Conservation (phyloP, 2,797 vertebrate species). For the Poeciliopsis gracilis region DNA sequence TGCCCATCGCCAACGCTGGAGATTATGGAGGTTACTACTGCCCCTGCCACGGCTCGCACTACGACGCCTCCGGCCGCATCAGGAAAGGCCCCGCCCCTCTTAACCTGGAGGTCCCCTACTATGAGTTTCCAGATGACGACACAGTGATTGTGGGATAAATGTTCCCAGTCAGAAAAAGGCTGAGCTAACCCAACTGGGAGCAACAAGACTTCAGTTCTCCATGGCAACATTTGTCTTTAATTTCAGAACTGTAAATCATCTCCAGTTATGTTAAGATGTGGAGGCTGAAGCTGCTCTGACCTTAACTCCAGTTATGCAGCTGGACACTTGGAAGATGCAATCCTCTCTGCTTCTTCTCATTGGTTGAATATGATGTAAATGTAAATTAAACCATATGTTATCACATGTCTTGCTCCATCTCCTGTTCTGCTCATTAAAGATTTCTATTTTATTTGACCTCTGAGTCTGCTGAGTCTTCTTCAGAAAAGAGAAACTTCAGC, state of each 20-base stretch:
- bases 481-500: not conserved
- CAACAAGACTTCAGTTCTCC: not conserved
- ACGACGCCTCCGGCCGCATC: conserved; percentile 92
- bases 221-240: not conserved
- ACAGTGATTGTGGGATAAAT: conserved; percentile 86
- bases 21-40: conserved; percentile 93
- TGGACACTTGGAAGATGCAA: not conserved
- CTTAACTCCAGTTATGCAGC: not conserved
- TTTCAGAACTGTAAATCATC: conserved; percentile 2
- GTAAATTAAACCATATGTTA: conserved; percentile 7
- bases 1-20: conserved; percentile 91
- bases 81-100: conserved; percentile 91
- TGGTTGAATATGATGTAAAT: conserved; percentile 6
- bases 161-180: not conserved
- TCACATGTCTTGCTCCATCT: conserved; percentile 27
- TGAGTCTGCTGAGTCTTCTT: conserved; percentile 9
- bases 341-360: conserved; percentile 1
- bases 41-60: conserved; percentile 95
- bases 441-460: conserved; percentile 65
- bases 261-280: fast-evolving
- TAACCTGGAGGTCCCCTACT: conserved; percentile 90
- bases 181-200: not conserved
- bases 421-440: conserved; percentile 52
- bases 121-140: conserved; percentile 86
- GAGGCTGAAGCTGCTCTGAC: not conserved